phyloP scores from a whole-genome alignment of 2,888 invertebrate species.

The Pyralis farinalis region DNA sequence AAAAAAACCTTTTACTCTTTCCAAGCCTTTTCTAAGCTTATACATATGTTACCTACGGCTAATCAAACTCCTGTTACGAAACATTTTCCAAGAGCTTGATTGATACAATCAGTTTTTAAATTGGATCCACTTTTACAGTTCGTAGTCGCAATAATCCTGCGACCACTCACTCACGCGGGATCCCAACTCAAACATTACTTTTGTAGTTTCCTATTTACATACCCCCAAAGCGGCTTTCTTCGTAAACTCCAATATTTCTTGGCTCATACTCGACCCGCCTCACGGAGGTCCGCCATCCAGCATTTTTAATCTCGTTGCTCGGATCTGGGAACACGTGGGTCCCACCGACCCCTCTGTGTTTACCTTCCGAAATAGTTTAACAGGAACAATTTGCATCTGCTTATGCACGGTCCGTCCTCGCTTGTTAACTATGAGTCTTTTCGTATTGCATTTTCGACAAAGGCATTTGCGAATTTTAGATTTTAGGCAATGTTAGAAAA shows the following conservation, averaged over 20 bases:
- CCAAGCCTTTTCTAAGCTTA: no score
- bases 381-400: slow-evolving; percentile 79
- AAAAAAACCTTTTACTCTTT: no score
- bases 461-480: slow-evolving; percentile 8
- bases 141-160: slow-evolving; percentile 57
- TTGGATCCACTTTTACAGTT: slow-evolving; percentile 49
- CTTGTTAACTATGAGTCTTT: slow-evolving; percentile 70
- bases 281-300: slow-evolving; percentile 69
- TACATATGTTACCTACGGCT: no score
- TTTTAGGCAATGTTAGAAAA: not conserved
- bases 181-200: slow-evolving; percentile 75
- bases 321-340: slow-evolving; percentile 72
- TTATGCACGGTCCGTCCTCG: slow-evolving; percentile 74
- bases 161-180: slow-evolving; percentile 58
- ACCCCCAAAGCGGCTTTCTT: slow-evolving; percentile 76
- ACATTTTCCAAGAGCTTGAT: slow-evolving; percentile 15
- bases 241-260: slow-evolving; percentile 75
- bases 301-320: slow-evolving; percentile 78
- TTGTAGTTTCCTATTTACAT: slow-evolving; percentile 77
- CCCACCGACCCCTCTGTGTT: slow-evolving; percentile 66
- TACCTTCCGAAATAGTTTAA: slow-evolving; percentile 81
- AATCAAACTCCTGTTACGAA: slow-evolving; percentile 4
- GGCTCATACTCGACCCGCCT: slow-evolving; percentile 58
- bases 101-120: slow-evolving; percentile 44
- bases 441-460: slow-evolving; percentile 32